These are phyloP conservation scores for Patella vulgata DNA, from an alignment of 1,140 invertebrate genomes.

Conservation along the genomic window DNA sequence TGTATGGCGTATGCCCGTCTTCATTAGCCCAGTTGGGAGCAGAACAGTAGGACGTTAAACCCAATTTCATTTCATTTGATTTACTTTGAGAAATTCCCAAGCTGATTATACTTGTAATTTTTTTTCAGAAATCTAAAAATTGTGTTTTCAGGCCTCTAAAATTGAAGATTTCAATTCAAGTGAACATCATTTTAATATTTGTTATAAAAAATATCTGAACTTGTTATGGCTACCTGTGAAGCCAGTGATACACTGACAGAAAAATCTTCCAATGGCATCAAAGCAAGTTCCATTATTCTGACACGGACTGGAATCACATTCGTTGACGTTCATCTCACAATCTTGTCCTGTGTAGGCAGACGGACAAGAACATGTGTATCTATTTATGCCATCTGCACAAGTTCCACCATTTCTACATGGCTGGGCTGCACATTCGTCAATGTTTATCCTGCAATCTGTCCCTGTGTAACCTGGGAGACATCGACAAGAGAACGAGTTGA, in stretches of 20 bases:
- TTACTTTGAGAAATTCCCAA: no score
- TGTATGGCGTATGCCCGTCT: no score
- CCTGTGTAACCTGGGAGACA: slow-evolving; percentile 49
- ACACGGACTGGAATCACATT: slow-evolving; percentile 75
- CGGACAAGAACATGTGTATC: slow-evolving; percentile 33
- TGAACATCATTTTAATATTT: no score
- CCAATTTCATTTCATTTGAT: no score
- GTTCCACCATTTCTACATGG: slow-evolving; percentile 39
- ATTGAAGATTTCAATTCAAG: no score
- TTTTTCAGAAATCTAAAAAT: no score
- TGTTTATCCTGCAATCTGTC: slow-evolving; percentile 26
- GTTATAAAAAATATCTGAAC: no score
- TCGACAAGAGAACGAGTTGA: slow-evolving; percentile 39
- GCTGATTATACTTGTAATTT: no score
- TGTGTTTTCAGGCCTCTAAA: no score
- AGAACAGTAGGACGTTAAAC: no score
- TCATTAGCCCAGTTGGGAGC: no score
- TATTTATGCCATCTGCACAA: slow-evolving; percentile 30
- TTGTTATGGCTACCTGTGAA: no score
- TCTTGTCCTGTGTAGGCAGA: slow-evolving; percentile 28
- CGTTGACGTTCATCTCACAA: slow-evolving; percentile 30
- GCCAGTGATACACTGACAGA: slow-evolving; percentile 70
- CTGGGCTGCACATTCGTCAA: slow-evolving; percentile 34
- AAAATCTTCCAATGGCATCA: slow-evolving; percentile 87
- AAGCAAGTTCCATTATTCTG: slow-evolving; percentile 95